A percentile compares a stretch with the other conserved stretches of the same genome.
phyloP scores from a whole-genome alignment of 2,797 vertebrate genomes.

The Diplodus puntazzo region DNA sequence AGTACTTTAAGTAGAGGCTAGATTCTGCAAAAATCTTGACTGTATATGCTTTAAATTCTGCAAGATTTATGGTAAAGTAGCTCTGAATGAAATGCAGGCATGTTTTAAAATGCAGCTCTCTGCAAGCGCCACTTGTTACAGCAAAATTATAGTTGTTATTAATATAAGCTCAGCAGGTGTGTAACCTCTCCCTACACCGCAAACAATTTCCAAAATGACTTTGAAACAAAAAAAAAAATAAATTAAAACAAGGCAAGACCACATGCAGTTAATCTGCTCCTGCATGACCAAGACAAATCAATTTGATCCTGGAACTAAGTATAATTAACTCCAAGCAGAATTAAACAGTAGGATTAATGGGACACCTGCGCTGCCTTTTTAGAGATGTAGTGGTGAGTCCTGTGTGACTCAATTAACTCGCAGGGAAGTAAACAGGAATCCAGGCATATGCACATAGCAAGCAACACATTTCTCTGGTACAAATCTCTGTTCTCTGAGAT shows the following conservation, averaged over 20 bases:
- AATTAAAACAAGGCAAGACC: constrained; percentile 10
- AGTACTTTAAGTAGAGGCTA: not conserved
- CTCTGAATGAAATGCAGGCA: not conserved
- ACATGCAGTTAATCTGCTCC: constrained; percentile 6
- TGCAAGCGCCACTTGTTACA: not conserved
- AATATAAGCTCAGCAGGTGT: constrained; percentile 3
- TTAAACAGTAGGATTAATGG: constrained; percentile 26
- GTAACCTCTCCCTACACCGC: constrained; percentile 4
- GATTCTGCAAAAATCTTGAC: not conserved
- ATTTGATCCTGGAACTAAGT: constrained; percentile 33
- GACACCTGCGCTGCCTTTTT: constrained; percentile 1
- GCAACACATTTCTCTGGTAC: constrained; percentile 3
- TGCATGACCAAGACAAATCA: not conserved
- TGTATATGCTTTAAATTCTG: not conserved
- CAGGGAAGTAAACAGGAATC: not conserved
- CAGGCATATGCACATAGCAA: not conserved
- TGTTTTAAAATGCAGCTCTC: constrained; percentile 1
- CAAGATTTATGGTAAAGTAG: too few species aligned
- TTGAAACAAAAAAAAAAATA: constrained; percentile 6
- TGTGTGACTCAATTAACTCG: constrained; percentile 14
- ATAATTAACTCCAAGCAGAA: constrained; percentile 37
- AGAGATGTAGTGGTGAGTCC: not conserved
- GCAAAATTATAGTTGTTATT: not conserved
- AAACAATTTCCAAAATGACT: not conserved
- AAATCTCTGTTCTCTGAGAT: not conserved